Base-by-base conservation (phyloP, 2,797 vertebrate genomes). In the Nannoperca obscura region DNA sequence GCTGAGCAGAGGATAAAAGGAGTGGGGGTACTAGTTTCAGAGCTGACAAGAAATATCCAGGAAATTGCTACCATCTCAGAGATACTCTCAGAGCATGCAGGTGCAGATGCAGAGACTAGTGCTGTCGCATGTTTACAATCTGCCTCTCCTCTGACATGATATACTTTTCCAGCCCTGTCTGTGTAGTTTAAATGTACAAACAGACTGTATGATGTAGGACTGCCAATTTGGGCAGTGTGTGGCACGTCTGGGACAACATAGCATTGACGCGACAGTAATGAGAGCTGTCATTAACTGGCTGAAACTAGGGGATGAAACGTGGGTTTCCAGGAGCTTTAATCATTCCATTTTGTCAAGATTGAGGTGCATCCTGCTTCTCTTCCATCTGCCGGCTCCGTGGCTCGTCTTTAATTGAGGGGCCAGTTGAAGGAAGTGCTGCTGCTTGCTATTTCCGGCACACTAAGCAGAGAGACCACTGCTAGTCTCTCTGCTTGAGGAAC, bases 261-360 rank as follows among this genome's bases (percentile, higher is more conserved):
- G 20, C 65, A 22, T 58, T 10, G 38, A 62, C 27, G 49, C 62
- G 64, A 78, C 64, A 20, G 74, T 83, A 87, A 89, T 83, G 83
- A 85, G 58, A 76, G 69, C 55, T 65, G 84, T 78, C 81, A 62
- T 50, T 62, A 63, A 83, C 46, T 59, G 74, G 71, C 54, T 77
- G 55, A 78, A 84, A 74, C 61, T 63, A 46, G 38, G 14, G 44
- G 69, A 79, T 74, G 79, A 78, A 74, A 65, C 66, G 8, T 53
- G 57, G 64, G 42, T 80, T 89, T 81, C 76, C 60, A 19, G 69
- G 76, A 71, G 72, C 85, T 91, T 89, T 85, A 89, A 89, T 89
- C 81, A 87, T 81, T 85, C 38, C 36, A 55, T 88, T 93, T 91
- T 79, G 81, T 91, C 75, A 72, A 65, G 88, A 85, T 49, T 20